Percentiles rank a stretch among this genome's conserved stretches.
Conservation (phyloP, 2,113 vertebrate genomes). For the Prolemur simus region DNA sequence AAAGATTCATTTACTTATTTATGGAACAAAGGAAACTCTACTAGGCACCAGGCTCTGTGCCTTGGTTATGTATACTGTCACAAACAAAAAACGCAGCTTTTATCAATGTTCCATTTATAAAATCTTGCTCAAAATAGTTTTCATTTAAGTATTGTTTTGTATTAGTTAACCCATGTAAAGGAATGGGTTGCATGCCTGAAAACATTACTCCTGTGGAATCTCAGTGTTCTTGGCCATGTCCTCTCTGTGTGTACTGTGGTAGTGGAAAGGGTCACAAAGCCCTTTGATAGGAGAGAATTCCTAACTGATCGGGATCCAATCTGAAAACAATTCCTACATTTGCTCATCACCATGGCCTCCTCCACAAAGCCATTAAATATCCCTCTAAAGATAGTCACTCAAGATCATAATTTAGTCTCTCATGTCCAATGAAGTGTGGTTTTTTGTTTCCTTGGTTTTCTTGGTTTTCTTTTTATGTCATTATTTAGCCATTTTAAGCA, state of each 20-base stretch:
- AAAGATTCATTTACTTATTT: neutral
- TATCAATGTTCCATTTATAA: neutral
- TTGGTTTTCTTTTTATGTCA: neutral
- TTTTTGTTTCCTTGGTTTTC: neutral
- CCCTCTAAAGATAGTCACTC: neutral
- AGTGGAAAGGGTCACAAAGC: neutral
- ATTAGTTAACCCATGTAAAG: neutral
- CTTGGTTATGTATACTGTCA: neutral
- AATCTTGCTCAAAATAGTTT: neutral
- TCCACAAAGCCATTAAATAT: neutral
- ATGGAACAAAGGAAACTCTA: neutral
- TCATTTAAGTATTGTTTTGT: neutral
- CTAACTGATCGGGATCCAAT: neutral
- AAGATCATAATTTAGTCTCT: neutral
- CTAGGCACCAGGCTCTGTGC: neutral
- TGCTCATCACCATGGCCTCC: neutral
- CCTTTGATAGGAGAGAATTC: neutral
- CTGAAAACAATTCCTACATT: neutral
- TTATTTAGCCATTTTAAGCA: neutral
- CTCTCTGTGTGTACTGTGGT: neutral
- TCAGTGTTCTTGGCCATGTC: neutral
- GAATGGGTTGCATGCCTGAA: neutral
- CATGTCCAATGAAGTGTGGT: neutral
- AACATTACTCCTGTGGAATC: neutral
- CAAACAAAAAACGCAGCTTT: neutral